These are phyloP conservation scores for Cichlasoma orientale DNA, from an alignment of 2,797 vertebrate species.

Conservation along the genomic window DNA sequence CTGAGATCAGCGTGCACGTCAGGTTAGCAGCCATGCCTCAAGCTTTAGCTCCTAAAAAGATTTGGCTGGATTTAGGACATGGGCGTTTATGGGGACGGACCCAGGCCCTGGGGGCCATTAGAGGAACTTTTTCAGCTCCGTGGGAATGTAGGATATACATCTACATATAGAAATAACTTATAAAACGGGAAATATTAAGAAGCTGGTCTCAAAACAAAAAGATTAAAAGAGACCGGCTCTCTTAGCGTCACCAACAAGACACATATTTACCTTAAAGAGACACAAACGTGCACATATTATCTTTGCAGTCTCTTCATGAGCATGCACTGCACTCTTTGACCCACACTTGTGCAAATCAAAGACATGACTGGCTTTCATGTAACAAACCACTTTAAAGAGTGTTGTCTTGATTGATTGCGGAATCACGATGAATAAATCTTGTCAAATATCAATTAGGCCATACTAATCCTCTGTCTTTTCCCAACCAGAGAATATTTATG, in stretches of 20 bases:
- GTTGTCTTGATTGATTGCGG: constrained; percentile 61
- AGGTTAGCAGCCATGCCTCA: not conserved
- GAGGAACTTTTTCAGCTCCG: too few relatives aligned
- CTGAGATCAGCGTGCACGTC: not conserved
- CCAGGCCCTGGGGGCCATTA: not conserved
- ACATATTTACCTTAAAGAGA: not conserved
- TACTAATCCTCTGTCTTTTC: constrained; percentile 59
- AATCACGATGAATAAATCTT: constrained; percentile 59
- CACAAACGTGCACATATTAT: not conserved
- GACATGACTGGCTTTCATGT: constrained; percentile 29
- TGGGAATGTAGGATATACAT: not conserved
- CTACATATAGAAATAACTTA: not conserved
- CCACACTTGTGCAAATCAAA: constrained; percentile 31
- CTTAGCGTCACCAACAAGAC: not conserved
- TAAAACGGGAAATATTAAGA: not conserved
- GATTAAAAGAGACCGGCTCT: not conserved
- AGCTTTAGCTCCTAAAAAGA: not conserved
- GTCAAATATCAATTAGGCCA: constrained; percentile 68
- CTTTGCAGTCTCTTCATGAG: not conserved
- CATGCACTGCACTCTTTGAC: not conserved
- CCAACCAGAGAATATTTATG: constrained; percentile 64
- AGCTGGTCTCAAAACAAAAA: not conserved
- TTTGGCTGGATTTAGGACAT: not conserved
- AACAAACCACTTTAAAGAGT: constrained; percentile 52
- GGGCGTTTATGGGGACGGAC: not conserved